Percentiles rank a stretch among this genome's conserved stretches.
Evolutionary conservation across 2,888 invertebrate species (phyloP).

Genomic region (Parnassius orleans): DNA sequence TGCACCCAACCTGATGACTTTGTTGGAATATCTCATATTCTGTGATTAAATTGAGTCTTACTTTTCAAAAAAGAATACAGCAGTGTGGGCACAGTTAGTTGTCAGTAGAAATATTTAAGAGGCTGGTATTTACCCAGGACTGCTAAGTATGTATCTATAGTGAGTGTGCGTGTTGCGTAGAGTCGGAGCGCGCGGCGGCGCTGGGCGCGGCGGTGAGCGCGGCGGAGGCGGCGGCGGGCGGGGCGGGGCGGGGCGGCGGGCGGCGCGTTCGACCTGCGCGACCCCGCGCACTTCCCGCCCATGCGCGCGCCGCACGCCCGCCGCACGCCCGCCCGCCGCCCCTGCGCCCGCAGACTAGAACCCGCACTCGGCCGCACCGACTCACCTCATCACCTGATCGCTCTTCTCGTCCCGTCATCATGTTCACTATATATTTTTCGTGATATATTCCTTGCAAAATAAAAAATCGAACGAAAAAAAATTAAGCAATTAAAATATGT

Average conservation of each 20-base stretch:
- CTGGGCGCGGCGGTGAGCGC: slow-evolving; percentile 86
- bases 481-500: slow-evolving; percentile 1
- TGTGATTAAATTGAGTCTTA: too few relatives aligned
- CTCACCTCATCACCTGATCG: neutral
- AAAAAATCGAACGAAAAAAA: slow-evolving; percentile 4
- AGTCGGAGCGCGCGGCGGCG: slow-evolving; percentile 87
- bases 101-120: too few relatives aligned
- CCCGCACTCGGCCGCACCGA: neutral
- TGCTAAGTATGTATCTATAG: neutral
- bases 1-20: too few relatives aligned
- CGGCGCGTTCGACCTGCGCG: slow-evolving; percentile 87
- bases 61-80: too few relatives aligned
- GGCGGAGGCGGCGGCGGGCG: slow-evolving; percentile 80
- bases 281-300: slow-evolving; percentile 92
- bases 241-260: slow-evolving; percentile 82
- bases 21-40: too few relatives aligned
- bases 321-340: slow-evolving; percentile 29
- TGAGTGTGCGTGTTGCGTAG: slow-evolving; percentile 57
- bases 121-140: neutral
- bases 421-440: neutral
- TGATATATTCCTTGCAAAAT: neutral
- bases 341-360: slow-evolving; percentile 25
- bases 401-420: too few relatives aligned
- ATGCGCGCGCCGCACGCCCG: slow-evolving; percentile 76
- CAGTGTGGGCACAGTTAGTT: too few relatives aligned